These are phyloP conservation scores for Cecropterus lyciades DNA, from an alignment of 1,140 invertebrate genomes.

Conservation along the genomic window DNA sequence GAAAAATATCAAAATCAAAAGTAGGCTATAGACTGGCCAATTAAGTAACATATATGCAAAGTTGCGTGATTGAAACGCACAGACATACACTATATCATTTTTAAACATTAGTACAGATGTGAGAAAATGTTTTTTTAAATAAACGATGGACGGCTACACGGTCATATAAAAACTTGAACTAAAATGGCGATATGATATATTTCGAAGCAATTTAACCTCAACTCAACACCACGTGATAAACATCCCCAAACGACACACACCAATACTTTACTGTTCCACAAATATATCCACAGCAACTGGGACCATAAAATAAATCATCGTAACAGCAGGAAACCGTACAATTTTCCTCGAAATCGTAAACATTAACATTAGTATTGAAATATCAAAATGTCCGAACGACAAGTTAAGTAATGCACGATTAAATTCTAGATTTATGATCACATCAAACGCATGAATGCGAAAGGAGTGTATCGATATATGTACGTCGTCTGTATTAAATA, in stretches of 20 bases:
- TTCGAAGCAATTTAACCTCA: not conserved
- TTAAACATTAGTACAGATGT: no score
- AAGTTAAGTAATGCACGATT: conserved; percentile 7
- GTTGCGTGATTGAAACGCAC: no score
- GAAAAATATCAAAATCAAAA: no score
- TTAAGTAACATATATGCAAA: no score
- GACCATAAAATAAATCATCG: conserved; percentile 10
- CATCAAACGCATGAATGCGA: conserved; percentile 4
- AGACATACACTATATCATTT: no score
- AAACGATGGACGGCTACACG: no score
- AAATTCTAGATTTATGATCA: conserved; percentile 16
- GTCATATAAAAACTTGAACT: no score
- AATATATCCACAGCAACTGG: conserved; percentile 3
- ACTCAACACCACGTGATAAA: not conserved
- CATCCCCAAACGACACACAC: conserved; percentile 1
- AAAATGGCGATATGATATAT: no score
- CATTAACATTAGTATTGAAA: conserved; percentile 23
- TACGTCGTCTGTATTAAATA: no score
- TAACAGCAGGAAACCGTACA: conserved; percentile 13
- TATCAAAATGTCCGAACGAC: conserved; percentile 12
- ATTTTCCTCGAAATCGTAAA: conserved; percentile 25
- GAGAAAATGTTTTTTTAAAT: no score
- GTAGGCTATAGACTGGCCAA: no score
- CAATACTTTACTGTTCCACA: conserved; percentile 2
- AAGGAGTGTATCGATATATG: not conserved